Evolutionary conservation across 2,797 vertebrate genomes (phyloP).

Genomic region (Podarcis siculus): DNA sequence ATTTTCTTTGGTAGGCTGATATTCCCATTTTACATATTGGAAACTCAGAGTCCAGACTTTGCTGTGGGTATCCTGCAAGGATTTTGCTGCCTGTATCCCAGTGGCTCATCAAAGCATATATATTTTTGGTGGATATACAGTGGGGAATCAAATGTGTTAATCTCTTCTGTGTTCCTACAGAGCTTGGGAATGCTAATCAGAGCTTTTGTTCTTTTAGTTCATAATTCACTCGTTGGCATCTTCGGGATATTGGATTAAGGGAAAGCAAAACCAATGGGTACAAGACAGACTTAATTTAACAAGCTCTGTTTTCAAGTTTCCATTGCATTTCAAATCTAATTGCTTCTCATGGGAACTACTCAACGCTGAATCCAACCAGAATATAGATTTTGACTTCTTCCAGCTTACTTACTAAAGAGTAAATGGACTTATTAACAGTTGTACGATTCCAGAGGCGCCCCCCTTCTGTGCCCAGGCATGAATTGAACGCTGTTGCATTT

Average conservation of each 20-base stretch:
- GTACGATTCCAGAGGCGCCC: neutral
- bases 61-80: neutral
- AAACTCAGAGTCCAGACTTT: neutral
- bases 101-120: neutral
- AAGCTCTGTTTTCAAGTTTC: neutral
- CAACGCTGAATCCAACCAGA: neutral
- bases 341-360: neutral
- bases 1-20: neutral
- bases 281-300: neutral
- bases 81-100: neutral
- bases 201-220: neutral
- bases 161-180: neutral
- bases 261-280: neutral
- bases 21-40: neutral
- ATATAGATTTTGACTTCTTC: neutral
- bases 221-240: neutral
- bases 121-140: neutral
- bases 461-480: neutral
- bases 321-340: conserved; percentile 9
- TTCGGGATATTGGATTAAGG: neutral
- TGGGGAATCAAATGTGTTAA: neutral
- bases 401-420: neutral
- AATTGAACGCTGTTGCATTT: neutral
- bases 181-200: neutral
- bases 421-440: neutral